Percentiles rank a stretch among this genome's conserved stretches.
Evolutionary conservation across 2,888 invertebrate species (phyloP).

Genomic region (Nebria salina): DNA sequence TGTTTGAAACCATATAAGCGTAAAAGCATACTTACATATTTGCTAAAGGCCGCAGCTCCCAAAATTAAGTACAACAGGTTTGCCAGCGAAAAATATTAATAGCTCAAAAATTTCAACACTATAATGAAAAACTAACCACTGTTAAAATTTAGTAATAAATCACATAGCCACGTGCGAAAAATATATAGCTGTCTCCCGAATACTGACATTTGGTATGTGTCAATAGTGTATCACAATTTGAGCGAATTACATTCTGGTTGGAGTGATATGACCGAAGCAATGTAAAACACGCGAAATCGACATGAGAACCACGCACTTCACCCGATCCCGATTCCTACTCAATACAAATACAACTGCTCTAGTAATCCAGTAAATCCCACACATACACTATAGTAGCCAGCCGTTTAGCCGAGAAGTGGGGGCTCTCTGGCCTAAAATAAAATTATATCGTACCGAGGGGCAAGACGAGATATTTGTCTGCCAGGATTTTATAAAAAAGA

Average conservation of each 20-base stretch:
- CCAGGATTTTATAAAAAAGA: neutral
- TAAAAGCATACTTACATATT: neutral
- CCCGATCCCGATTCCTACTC: slow-evolving; percentile 12
- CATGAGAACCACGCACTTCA: neutral
- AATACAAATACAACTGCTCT: slow-evolving; percentile 21
- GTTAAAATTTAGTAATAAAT: slow-evolving; percentile 3
- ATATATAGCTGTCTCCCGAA: slow-evolving; percentile 22
- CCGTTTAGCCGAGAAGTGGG: slow-evolving; percentile 8
- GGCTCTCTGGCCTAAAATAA: slow-evolving; percentile 9
- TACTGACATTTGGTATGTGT: slow-evolving; percentile 14
- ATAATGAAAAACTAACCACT: slow-evolving; percentile 19
- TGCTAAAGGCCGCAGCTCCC: slow-evolving; percentile 20
- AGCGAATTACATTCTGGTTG: slow-evolving; percentile 17
- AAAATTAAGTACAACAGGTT: slow-evolving; percentile 41
- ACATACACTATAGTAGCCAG: neutral
- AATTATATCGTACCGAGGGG: slow-evolving; percentile 12
- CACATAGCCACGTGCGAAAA: neutral
- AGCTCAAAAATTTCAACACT: slow-evolving; percentile 41
- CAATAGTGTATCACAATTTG: slow-evolving; percentile 23
- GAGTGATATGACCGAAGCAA: neutral
- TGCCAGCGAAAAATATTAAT: slow-evolving; percentile 43
- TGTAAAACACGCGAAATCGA: neutral
- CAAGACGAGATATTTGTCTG: neutral
- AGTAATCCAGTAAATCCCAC: slow-evolving; percentile 20
- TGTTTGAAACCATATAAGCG: no score